phyloP scores from a whole-genome alignment of 1,140 invertebrate species.

The Pseudomyrmex pallidus region DNA sequence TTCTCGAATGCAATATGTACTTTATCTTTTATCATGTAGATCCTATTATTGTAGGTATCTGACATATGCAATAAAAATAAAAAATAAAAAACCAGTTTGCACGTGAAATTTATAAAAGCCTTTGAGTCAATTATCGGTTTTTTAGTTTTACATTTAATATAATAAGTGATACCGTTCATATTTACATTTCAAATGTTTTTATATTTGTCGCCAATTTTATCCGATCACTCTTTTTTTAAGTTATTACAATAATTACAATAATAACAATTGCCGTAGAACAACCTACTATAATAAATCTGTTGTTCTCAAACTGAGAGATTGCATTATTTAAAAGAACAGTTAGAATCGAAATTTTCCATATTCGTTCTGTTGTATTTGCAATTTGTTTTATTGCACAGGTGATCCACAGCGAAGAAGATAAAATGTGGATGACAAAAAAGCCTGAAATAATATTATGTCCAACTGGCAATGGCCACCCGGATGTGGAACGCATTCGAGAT shows the following conservation, averaged over 20 bases:
- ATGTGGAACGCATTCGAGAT: conserved; percentile 75
- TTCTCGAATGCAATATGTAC: not conserved
- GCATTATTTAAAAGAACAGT: not conserved
- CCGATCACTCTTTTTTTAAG: too few species aligned
- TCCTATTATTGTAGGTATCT: not conserved
- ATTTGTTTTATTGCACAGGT: conserved; percentile 65
- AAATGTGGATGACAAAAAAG: conserved; percentile 74
- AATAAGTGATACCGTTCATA: not conserved
- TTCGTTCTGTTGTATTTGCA: not conserved
- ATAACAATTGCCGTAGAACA: too few species aligned
- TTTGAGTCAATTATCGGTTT: conserved; percentile 15
- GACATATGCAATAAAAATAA: conserved; percentile 12
- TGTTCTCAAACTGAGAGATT: not conserved
- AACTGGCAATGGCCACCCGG: conserved; percentile 76
- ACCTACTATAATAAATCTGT: not conserved
- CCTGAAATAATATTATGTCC: conserved; percentile 68
- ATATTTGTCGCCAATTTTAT: too few species aligned
- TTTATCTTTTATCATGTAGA: not conserved
- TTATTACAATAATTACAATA: too few species aligned
- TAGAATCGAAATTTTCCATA: not conserved
- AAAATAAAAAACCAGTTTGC: not conserved
- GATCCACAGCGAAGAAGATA: conserved; percentile 80
- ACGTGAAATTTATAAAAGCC: not conserved
- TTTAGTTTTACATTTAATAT: not conserved
- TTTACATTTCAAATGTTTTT: not conserved